Percentiles rank a stretch among this genome's conserved stretches.
Evolutionary conservation across 1,140 invertebrate genomes (phyloP).

Genomic region (Probaryconus sp.): DNA sequence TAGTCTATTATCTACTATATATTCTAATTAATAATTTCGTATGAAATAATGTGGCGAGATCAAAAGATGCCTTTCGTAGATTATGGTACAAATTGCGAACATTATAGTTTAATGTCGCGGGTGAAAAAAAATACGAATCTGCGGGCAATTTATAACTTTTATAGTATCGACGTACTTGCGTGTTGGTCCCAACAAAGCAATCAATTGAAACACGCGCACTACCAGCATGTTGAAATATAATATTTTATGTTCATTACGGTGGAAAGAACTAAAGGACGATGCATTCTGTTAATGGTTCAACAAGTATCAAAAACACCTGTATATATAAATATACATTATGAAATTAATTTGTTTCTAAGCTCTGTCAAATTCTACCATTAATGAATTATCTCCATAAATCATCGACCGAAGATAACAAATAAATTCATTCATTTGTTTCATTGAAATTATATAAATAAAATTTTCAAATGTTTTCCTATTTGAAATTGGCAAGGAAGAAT

Average conservation of each 20-base stretch:
- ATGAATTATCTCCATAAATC: too few relatives aligned
- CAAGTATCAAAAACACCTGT: slow-evolving; percentile 3
- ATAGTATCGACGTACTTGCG: slow-evolving; percentile 23
- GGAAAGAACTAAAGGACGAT: slow-evolving; percentile 12
- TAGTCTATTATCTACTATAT: too few relatives aligned
- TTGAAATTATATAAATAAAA: background rate
- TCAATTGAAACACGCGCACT: slow-evolving; percentile 26
- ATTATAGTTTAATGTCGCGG: background rate
- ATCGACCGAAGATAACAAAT: too few relatives aligned
- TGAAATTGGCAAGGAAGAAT: too few relatives aligned
- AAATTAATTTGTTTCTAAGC: too few relatives aligned
- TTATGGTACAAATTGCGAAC: background rate
- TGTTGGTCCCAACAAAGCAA: slow-evolving; percentile 18
- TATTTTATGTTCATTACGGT: slow-evolving; percentile 24
- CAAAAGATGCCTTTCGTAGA: background rate
- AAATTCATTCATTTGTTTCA: background rate
- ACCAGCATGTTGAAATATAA: slow-evolving; percentile 46
- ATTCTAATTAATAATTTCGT: too few relatives aligned
- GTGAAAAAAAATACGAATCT: slow-evolving; percentile 7
- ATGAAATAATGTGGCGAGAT: too few relatives aligned
- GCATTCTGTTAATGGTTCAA: slow-evolving; percentile 1
- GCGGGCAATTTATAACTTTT: slow-evolving; percentile 32
- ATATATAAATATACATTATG: slow-evolving; percentile 4
- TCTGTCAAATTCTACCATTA: too few relatives aligned
- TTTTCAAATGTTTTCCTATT: background rate